Conservation (phyloP, 1,140 invertebrate species). For the Hetaerina americana region DNA sequence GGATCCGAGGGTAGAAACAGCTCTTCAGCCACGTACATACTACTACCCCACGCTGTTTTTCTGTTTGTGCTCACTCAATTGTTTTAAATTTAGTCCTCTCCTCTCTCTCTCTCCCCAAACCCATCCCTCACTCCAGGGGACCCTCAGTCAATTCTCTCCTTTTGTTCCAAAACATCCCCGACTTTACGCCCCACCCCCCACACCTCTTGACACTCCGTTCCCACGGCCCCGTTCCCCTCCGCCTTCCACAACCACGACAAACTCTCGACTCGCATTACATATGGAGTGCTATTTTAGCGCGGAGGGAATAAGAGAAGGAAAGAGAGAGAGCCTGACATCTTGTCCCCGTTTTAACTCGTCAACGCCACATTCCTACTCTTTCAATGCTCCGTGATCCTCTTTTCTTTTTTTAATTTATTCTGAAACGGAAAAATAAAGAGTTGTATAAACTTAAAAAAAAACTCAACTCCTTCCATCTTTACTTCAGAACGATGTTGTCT, state of each 20-base stretch:
- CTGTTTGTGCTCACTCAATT: background rate
- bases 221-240: no score
- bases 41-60: background rate
- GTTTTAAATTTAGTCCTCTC: background rate
- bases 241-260: background rate
- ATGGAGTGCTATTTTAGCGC: background rate
- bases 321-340: background rate
- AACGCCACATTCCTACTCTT: background rate
- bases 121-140: no score
- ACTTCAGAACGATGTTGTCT: no score
- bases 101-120: background rate
- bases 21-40: background rate
- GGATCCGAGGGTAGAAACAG: background rate
- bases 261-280: background rate
- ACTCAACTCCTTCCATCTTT: no score
- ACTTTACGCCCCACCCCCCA: no score
- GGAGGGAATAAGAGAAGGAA: no score
- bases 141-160: no score
- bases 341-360: background rate
- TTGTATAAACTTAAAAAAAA: background rate
- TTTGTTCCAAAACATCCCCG: no score
- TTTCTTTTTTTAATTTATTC: background rate
- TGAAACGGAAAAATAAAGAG: no score
- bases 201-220: no score
- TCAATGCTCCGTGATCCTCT: background rate